Percentiles rank a stretch among this genome's conserved stretches.
Conservation (phyloP, 2,888 invertebrate species). For the Latheticus oryzae region DNA sequence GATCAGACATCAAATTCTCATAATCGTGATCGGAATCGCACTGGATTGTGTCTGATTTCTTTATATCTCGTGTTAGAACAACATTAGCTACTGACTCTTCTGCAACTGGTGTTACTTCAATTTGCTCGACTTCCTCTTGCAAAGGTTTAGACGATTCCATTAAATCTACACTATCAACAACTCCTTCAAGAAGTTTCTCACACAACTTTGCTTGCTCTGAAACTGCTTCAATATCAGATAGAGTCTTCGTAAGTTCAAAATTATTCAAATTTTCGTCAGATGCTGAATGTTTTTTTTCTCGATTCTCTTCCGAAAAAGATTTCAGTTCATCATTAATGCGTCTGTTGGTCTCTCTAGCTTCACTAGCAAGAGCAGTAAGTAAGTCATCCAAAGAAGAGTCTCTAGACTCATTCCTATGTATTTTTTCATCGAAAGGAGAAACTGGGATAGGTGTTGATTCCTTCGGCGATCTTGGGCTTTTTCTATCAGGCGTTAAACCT, state of each 20-base stretch:
- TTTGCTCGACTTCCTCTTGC: conserved; percentile 55
- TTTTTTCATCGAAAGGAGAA: conserved; percentile 50
- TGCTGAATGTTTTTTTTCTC: conserved; percentile 33
- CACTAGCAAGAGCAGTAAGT: conserved; percentile 78
- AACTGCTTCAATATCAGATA: conserved; percentile 64
- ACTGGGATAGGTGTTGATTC: conserved; percentile 56
- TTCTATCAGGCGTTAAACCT: conserved; percentile 54
- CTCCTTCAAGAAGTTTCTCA: conserved; percentile 66
- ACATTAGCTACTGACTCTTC: conserved; percentile 59
- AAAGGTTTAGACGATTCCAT: conserved; percentile 51
- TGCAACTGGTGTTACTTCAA: conserved; percentile 49
- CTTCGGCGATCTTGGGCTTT: conserved; percentile 51
- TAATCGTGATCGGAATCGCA: conserved; percentile 60
- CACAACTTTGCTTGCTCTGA: conserved; percentile 67
- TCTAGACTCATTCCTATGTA: conserved; percentile 40
- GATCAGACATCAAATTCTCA: conserved; percentile 59
- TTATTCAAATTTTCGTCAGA: conserved; percentile 25
- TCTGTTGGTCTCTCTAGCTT: conserved; percentile 81
- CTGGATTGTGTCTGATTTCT: conserved; percentile 18
- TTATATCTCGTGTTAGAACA: conserved; percentile 56
- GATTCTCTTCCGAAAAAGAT: conserved; percentile 32
- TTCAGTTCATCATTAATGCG: conserved; percentile 72
- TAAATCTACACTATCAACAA: conserved; percentile 58
- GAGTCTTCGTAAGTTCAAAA: conserved; percentile 17
- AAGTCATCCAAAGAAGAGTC: conserved; percentile 74